Percentiles rank a stretch among this genome's conserved stretches.
These are phyloP conservation scores for Leptestheria dahalacensis DNA, from an alignment of 1,140 invertebrate genomes.

Conservation along the genomic window DNA sequence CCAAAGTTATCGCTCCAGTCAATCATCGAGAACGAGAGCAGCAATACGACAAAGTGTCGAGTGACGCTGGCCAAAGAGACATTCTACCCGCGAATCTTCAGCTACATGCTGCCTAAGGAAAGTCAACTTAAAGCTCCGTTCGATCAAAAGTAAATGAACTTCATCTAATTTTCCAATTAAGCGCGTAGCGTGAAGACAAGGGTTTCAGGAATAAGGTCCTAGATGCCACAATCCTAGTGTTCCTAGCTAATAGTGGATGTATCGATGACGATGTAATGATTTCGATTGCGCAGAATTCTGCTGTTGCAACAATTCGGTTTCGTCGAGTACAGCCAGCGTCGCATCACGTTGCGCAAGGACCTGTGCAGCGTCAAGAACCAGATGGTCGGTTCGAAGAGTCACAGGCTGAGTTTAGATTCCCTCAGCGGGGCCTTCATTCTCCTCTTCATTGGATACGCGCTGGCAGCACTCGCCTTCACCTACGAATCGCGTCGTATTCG, in stretches of 20 bases:
- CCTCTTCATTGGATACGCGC: background rate
- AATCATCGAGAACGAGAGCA: background rate
- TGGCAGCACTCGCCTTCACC: background rate
- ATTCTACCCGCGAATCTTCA: background rate
- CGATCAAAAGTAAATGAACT: background rate
- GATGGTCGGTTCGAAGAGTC: background rate
- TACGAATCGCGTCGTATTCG: too few relatives aligned
- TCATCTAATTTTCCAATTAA: background rate
- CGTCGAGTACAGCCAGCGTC: background rate
- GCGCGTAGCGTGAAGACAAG: background rate
- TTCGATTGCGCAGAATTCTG: background rate
- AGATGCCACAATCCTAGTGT: background rate
- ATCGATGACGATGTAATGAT: background rate
- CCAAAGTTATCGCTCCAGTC: background rate
- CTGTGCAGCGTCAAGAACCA: background rate
- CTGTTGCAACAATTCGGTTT: background rate
- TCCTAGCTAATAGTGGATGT: background rate
- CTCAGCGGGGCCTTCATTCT: background rate
- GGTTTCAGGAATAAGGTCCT: too few relatives aligned
- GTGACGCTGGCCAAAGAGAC: constrained; percentile 1
- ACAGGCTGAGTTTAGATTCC: background rate
- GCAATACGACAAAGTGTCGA: background rate
- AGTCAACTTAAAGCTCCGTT: background rate
- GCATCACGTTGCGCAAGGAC: background rate
- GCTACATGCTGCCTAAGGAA: background rate